Evolutionary conservation across 2,888 invertebrate species (phyloP), one percentile per base, ranked within the genome.

Genomic region (Leptopilina drosophilae): DNA sequence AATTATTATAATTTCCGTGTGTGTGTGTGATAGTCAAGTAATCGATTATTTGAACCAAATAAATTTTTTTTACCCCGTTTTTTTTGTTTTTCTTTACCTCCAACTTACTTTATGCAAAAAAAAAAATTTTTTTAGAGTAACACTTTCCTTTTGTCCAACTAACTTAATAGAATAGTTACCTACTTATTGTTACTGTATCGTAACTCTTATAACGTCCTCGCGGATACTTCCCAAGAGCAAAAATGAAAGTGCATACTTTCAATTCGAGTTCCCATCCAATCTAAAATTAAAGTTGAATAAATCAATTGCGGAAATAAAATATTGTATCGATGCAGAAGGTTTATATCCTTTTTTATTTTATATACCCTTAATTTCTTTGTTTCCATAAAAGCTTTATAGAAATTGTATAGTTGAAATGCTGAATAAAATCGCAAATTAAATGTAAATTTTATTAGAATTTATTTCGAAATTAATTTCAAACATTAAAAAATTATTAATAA

Each of bases 161-260:
- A 15, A 62, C 9, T 62, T 62, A 20, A 15, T 62, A 62, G 20
- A 62, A 62, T n/a, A 20, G 62, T 62, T 62, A 62, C 62, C 62
- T 62, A 62, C 62, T 62, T 62, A 62, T 62, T 62, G 62, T 62
- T 62, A 15, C 62, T 62, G 5, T 33, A 62, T 62, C 62, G 62
- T 62, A 62, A 62, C 15, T 62, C 20, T 62, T 62, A 62, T 62
- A 62, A 62, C 62, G 62, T 62, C 62, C 62, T 62, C 62, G 62
- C 62, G 62, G 20, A 62, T 62, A 62, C 62, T 62, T 62, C 62
- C 62, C 62, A 62, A 62, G 62, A 62, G 62, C 62, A 62, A 62
- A 62, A 62, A 62, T 62, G 62, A 62, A 62, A 62, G 62, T 62
- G 62, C 62, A 62, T 62, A 62, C 62, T 62, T 62, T 62, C 62